These are phyloP conservation scores for Dichetophora obliterata DNA, from an alignment of 2,888 invertebrate genomes.

Conservation along the genomic window DNA sequence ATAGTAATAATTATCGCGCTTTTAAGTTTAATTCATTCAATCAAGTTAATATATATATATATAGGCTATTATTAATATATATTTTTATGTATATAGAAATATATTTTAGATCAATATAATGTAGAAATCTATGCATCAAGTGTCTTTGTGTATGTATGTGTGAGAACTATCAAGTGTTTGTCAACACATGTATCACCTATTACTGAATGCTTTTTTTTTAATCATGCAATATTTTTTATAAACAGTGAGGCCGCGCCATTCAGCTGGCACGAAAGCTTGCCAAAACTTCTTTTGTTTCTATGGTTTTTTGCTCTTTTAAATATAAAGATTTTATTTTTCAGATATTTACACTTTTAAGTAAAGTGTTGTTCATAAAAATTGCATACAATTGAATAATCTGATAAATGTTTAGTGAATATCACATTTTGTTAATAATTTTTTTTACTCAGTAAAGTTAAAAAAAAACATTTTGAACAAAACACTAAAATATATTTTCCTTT, in stretches of 20 bases:
- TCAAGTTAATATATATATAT: constrained; percentile 21
- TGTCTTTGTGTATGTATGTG: not conserved
- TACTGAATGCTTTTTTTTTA: not conserved
- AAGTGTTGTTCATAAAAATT: too few relatives aligned
- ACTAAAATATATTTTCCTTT: too few relatives aligned
- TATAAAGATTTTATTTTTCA: too few relatives aligned
- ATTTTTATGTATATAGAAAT: constrained; percentile 18
- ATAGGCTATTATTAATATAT: constrained; percentile 26
- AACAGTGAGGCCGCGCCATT: not conserved
- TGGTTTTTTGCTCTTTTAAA: not conserved
- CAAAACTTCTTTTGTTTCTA: not conserved
- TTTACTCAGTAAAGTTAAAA: too few relatives aligned
- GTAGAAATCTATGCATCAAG: not conserved
- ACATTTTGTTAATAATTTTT: too few relatives aligned
- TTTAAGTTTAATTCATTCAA: constrained; percentile 11
- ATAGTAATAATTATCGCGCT: not conserved
- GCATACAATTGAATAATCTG: too few relatives aligned
- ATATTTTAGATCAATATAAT: constrained; percentile 4
- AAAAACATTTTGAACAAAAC: too few relatives aligned
- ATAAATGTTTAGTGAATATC: too few relatives aligned
- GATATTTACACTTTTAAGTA: too few relatives aligned
- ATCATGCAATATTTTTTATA: constrained; percentile 1
- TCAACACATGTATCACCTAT: not conserved
- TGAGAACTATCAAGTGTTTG: not conserved
- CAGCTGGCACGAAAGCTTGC: too few relatives aligned